phyloP scores from a whole-genome alignment of 2,113 vertebrate species.

The Ciconia boyciana region DNA sequence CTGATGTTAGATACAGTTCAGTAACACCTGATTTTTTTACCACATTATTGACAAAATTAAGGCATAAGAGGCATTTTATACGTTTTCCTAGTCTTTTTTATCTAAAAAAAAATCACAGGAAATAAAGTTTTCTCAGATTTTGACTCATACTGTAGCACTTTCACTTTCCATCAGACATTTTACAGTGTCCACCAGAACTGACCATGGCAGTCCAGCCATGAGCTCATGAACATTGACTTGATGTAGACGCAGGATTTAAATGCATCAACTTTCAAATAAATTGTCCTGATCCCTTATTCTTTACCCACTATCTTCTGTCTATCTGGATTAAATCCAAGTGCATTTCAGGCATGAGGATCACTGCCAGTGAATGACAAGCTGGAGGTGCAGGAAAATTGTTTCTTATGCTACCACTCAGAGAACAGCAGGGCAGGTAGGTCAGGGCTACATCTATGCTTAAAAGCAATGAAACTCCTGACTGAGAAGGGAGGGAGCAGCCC shows the following conservation, averaged over 20 bases:
- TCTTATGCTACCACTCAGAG: background rate
- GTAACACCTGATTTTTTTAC: background rate
- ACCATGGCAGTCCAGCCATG: background rate
- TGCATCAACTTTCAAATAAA: background rate
- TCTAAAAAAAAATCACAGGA: background rate
- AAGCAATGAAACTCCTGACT: background rate
- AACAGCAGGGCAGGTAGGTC: background rate
- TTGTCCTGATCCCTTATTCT: background rate
- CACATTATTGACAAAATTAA: background rate
- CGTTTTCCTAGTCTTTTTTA: background rate
- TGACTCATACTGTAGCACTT: background rate
- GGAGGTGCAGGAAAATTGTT: background rate
- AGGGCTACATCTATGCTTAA: background rate
- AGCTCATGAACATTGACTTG: background rate
- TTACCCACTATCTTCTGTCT: background rate
- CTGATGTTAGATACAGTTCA: background rate
- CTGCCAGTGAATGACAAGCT: background rate
- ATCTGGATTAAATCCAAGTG: background rate
- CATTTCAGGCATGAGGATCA: background rate
- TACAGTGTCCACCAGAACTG: background rate
- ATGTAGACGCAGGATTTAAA: background rate
- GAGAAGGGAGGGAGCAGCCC: background rate
- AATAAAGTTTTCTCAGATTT: background rate
- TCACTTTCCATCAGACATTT: background rate
- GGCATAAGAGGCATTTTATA: background rate